phyloP scores from a whole-genome alignment of 2,113 vertebrate genomes.

The Phodopus roborovskii region DNA sequence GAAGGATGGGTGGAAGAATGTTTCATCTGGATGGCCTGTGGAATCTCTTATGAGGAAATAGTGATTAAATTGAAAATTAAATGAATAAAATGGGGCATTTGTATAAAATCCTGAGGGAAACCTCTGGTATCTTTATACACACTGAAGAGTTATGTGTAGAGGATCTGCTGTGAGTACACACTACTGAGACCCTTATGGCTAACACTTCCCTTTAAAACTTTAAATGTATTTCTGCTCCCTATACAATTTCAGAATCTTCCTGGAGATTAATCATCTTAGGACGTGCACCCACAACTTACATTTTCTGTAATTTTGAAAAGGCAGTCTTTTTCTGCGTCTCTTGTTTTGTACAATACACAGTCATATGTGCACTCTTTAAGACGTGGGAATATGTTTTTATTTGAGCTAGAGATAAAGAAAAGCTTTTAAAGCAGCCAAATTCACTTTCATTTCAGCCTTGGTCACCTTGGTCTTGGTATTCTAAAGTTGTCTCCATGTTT shows the following conservation, averaged over 20 bases:
- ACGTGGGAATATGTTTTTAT: background rate
- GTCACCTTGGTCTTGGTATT: background rate
- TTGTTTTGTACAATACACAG: background rate
- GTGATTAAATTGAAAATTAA: background rate
- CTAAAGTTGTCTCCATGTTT: background rate
- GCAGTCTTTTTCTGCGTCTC: background rate
- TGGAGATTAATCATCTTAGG: background rate
- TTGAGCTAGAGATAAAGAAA: background rate
- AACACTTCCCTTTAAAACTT: background rate
- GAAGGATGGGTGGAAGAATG: background rate
- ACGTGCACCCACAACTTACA: background rate
- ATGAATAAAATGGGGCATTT: background rate
- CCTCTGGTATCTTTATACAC: background rate
- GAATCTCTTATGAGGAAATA: background rate
- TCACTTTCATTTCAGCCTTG: slow-evolving; percentile 15
- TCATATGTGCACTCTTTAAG: background rate
- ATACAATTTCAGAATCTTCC: background rate
- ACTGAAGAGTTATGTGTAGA: background rate
- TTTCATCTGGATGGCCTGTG: background rate
- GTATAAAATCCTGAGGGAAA: background rate
- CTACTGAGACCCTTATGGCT: background rate
- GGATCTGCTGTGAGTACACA: background rate
- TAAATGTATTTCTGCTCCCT: background rate
- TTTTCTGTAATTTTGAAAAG: slow-evolving; percentile 39
- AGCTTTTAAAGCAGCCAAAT: background rate